Evolutionary conservation across 2,113 vertebrate genomes (phyloP).

Genomic region (Lophochroa leadbeateri): DNA sequence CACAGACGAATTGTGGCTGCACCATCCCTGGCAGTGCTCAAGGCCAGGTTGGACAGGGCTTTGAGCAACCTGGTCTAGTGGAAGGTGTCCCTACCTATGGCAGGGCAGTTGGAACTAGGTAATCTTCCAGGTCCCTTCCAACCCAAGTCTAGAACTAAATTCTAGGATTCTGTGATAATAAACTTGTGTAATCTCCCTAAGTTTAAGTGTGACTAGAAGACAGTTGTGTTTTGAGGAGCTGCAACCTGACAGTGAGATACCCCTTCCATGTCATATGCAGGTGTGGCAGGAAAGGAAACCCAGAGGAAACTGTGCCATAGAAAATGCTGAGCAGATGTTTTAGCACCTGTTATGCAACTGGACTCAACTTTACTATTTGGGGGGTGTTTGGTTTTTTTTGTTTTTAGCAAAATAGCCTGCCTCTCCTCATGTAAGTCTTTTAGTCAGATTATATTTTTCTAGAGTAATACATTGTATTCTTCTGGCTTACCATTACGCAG

Average conservation of each 20-base stretch:
- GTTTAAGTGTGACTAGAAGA: neutral
- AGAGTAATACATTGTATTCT: neutral
- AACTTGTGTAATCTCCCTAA: neutral
- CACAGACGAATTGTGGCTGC: neutral
- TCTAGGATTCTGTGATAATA: neutral
- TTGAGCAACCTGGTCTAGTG: neutral
- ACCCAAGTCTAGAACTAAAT: neutral
- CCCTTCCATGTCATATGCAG: neutral
- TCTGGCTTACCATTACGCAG: neutral
- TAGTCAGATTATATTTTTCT: neutral
- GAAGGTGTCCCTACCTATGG: neutral
- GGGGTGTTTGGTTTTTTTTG: neutral
- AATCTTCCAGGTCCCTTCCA: neutral
- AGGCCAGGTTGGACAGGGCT: neutral
- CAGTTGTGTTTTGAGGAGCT: neutral
- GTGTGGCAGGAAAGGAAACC: neutral
- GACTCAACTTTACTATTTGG: neutral
- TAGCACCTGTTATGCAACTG: neutral
- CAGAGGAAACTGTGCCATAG: neutral
- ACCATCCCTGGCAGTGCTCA: neutral
- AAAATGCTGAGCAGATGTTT: constrained; percentile 22
- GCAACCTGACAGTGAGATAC: neutral
- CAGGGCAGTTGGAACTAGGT: neutral
- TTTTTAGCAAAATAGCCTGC: neutral
- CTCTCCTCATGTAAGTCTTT: neutral